Evolutionary conservation across 1,140 invertebrate species (phyloP), one percentile per base, ranked within the genome.

Genomic region (Mylabris phalerata): DNA sequence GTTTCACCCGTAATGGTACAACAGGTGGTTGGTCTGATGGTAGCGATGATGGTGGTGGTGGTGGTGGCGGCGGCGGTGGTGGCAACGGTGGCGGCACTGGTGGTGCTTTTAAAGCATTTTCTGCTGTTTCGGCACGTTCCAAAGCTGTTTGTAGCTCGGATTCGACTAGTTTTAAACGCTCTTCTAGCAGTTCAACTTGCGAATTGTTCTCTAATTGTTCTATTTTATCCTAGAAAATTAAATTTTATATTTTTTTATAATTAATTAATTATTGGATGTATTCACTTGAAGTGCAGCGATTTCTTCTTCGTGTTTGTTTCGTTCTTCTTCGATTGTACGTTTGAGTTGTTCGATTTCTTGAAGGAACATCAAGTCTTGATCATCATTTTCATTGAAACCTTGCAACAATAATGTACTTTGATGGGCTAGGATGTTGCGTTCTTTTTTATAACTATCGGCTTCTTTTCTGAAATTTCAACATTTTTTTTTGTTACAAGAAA

Each of bases 141-240:
- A 79, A 60, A 1, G 83, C 82, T 55, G 79, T 77, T 48, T 80
- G 75, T 2, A 86, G 73, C 62, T 88, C 85, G 4, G 82, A 80
- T 66, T 87, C 85, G 0, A 83, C 82, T 0, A 87, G 66, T 69
- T 80, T 83, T 10, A 89, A 73, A 59, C 85, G 85, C 67, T 88
- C 85, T 62, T 87, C 84, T 45, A 86, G 78, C 6, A 87, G 75
- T 48, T 87, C 81, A 24, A 84, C 80, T 60, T 86, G 82, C 0
- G 82, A 80, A 54, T 85, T 82, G 41, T 80, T 80, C 54, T 85
- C 82, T 65, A 80, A 79, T 57, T 85, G 82, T 48, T 84, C 79
- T 24, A 87, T 63, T 71, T 86, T 84, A 46, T 87, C 78, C 77
- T 88, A 78, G 3, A 80, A 73, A 49, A 58, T 60, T 4, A 55